Evolutionary conservation across 2,113 vertebrate genomes (phyloP).

Genomic region (Acrocephalus arundinaceus): DNA sequence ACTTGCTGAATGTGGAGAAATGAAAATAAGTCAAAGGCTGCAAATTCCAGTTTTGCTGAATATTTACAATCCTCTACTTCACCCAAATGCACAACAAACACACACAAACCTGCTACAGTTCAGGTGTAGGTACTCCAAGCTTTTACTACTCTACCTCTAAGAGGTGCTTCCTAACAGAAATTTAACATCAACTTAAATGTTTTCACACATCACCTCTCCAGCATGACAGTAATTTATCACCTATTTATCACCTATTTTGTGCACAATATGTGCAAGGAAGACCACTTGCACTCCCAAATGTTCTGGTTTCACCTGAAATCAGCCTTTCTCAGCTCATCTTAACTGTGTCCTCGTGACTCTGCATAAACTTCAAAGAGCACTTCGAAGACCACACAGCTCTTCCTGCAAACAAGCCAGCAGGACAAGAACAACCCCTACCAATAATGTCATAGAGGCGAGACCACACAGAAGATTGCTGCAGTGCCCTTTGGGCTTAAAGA

Average conservation of each 20-base stretch:
- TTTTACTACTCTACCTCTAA: not conserved
- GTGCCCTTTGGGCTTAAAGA: conserved; percentile 53
- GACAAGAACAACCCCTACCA: conserved; percentile 25
- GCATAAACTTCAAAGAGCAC: conserved; percentile 36
- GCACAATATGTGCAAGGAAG: not conserved
- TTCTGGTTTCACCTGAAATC: not conserved
- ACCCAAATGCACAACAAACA: not conserved
- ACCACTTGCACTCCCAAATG: fast-evolving
- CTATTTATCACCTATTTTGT: not conserved
- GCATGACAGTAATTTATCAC: not conserved
- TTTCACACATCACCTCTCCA: not conserved
- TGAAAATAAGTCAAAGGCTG: not conserved
- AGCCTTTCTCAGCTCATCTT: not conserved
- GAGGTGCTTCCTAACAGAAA: not conserved
- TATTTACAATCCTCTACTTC: not conserved
- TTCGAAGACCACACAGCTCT: conserved; percentile 37
- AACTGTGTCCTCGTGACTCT: not conserved
- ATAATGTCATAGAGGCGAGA: not conserved
- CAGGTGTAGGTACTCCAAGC: not conserved
- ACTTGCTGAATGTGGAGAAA: not conserved
- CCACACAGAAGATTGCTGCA: conserved; percentile 33
- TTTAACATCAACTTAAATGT: not conserved
- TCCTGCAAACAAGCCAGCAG: conserved; percentile 16
- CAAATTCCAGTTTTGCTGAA: not conserved
- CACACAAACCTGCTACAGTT: not conserved